phyloP scores from a whole-genome alignment of 2,888 invertebrate genomes.

The Copidosoma aretas region DNA sequence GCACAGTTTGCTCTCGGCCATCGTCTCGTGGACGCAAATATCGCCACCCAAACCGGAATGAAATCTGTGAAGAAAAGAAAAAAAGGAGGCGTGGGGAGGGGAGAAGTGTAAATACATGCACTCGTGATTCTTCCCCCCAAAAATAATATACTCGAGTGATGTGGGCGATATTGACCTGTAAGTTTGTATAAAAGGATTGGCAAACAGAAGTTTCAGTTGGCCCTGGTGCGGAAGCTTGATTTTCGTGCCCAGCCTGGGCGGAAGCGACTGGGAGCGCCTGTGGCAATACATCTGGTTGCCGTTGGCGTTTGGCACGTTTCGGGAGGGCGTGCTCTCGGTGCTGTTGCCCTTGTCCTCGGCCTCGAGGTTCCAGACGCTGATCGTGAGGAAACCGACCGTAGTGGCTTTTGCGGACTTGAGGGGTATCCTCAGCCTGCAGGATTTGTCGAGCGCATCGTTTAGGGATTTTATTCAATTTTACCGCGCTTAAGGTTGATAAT shows the following conservation, averaged over 20 bases:
- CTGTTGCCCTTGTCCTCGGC: conserved; percentile 76
- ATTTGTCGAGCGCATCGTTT: too few relatives aligned
- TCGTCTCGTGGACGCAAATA: conserved; percentile 90
- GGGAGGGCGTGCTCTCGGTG: conserved; percentile 74
- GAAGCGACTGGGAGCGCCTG: conserved; percentile 83
- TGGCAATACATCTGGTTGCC: conserved; percentile 67
- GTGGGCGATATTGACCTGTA: conserved; percentile 51
- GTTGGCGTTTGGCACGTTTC: conserved; percentile 63
- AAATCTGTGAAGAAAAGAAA: conserved; percentile 70
- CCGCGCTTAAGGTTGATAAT: too few relatives aligned
- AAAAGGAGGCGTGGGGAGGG: too few relatives aligned
- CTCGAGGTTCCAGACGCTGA: conserved; percentile 86
- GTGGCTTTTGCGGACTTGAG: conserved; percentile 69
- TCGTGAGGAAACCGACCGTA: conserved; percentile 82
- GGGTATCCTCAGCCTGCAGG: conserved; percentile 67
- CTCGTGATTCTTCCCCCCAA: not conserved
- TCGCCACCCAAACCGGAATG: conserved; percentile 91
- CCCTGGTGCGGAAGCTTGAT: conserved; percentile 83
- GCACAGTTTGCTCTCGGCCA: conserved; percentile 88
- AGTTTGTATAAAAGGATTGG: conserved; percentile 73
- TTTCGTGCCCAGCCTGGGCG: conserved; percentile 81
- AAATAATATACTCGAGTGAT: not conserved
- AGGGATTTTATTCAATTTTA: too few relatives aligned
- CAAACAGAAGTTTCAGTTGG: conserved; percentile 74
- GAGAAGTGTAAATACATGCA: not conserved